These are phyloP conservation scores for Pharmacophagus antenor DNA, from an alignment of 2,888 invertebrate species.

Conservation along the genomic window DNA sequence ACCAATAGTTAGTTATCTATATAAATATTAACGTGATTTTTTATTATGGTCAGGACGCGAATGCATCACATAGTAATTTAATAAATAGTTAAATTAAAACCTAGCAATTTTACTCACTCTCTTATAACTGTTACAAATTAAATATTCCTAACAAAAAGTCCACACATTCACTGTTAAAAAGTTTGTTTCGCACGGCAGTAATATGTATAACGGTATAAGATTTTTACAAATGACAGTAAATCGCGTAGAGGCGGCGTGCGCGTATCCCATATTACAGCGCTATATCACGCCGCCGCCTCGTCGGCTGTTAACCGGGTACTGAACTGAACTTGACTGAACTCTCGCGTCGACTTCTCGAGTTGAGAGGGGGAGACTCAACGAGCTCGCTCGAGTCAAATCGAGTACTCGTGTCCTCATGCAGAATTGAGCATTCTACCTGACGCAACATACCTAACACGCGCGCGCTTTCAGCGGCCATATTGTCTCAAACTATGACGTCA, in stretches of 20 bases:
- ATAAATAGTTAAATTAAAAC: constrained; percentile 23
- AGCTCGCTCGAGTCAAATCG: constrained; percentile 38
- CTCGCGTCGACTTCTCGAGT: constrained; percentile 36
- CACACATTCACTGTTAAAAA: constrained; percentile 40
- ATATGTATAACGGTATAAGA: constrained; percentile 55
- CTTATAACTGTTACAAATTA: constrained; percentile 7
- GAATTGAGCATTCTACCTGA: constrained; percentile 51
- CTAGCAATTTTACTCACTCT: constrained; percentile 4
- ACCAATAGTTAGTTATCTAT: constrained; percentile 12
- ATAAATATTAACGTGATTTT: constrained; percentile 24
- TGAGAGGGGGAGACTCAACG: constrained; percentile 42
- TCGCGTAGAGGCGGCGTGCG: constrained; percentile 77
- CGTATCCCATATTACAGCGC: constrained; percentile 47
- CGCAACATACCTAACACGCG: constrained; percentile 50
- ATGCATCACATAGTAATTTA: constrained; percentile 20
- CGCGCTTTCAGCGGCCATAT: constrained; percentile 67
- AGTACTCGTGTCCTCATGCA: constrained; percentile 43
- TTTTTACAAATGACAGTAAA: constrained; percentile 67
- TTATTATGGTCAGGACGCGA: constrained; percentile 17
- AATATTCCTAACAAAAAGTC: constrained; percentile 9
- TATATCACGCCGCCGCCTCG: constrained; percentile 71
- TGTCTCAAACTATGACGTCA: constrained; percentile 67
- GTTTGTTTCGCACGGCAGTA: constrained; percentile 47
- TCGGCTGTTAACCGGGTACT: constrained; percentile 80
- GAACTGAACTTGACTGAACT: constrained; percentile 48